These are phyloP conservation scores for Salvelinus alpinus DNA, from an alignment of 2,113 vertebrate genomes.

Conservation along the genomic window DNA sequence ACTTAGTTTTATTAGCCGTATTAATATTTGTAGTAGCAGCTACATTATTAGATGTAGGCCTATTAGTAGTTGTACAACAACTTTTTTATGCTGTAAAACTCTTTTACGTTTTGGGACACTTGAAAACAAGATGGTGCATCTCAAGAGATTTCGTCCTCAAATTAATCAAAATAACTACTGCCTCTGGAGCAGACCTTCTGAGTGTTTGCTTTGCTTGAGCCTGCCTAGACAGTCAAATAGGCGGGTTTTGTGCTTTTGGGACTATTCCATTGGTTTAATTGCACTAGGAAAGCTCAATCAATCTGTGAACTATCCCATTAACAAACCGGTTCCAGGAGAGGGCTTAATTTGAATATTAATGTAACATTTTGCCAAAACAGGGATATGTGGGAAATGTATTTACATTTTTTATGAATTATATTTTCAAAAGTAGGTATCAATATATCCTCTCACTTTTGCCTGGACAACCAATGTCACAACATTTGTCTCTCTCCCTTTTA, in stretches of 20 bases:
- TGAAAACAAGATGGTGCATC: too few relatives aligned
- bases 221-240: not conserved
- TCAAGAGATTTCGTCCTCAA: too few relatives aligned
- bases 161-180: not conserved
- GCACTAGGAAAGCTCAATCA: not conserved
- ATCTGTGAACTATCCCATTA: slow-evolving; percentile 29
- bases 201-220: not conserved
- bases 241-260: too few relatives aligned
- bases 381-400: slow-evolving; percentile 25
- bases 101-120: too few relatives aligned
- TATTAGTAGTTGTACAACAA: too few relatives aligned
- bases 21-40: too few relatives aligned
- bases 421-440: slow-evolving; percentile 21
- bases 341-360: slow-evolving; percentile 38
- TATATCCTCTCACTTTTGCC: slow-evolving; percentile 25
- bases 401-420: slow-evolving; percentile 16
- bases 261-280: too few relatives aligned
- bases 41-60: too few relatives aligned
- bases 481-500: not conserved
- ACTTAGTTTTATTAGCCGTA: too few relatives aligned
- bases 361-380: slow-evolving; percentile 27
- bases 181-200: slow-evolving; percentile 18
- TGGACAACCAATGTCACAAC: slow-evolving; percentile 15
- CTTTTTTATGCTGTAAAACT: too few relatives aligned
- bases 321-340: slow-evolving; percentile 25